A percentile compares a stretch with the other conserved stretches of the same genome.
These are phyloP conservation scores for Limnephilus lunatus DNA, from an alignment of 2,888 invertebrate genomes.

Conservation along the genomic window DNA sequence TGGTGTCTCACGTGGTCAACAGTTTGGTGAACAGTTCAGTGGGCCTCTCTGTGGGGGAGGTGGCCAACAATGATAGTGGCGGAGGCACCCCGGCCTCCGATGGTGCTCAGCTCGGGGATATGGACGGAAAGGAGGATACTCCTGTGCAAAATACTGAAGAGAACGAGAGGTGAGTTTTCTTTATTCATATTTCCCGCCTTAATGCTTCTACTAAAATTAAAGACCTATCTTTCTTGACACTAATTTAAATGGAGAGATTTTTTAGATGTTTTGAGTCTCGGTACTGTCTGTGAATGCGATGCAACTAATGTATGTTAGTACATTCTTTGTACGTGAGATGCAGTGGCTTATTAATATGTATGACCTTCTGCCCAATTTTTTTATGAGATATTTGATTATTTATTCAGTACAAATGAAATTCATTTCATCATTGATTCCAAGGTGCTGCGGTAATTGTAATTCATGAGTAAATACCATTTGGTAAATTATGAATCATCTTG, in stretches of 20 bases:
- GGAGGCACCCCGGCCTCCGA: slow-evolving; percentile 73
- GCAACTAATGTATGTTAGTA: slow-evolving; percentile 7
- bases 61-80: slow-evolving; percentile 70
- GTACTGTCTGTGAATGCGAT: background rate
- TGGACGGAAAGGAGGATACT: slow-evolving; percentile 75
- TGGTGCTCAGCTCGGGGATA: slow-evolving; percentile 72
- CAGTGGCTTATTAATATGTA: slow-evolving; percentile 22
- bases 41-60: slow-evolving; percentile 68
- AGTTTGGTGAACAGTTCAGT: slow-evolving; percentile 75
- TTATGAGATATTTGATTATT: slow-evolving; percentile 34
- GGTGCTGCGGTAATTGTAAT: slow-evolving; percentile 22
- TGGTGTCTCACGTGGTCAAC: slow-evolving; percentile 75
- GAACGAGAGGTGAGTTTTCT: slow-evolving; percentile 74
- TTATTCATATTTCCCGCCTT: background rate
- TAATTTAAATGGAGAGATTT: background rate
- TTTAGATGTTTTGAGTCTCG: slow-evolving; percentile 11
- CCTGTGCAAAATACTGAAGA: slow-evolving; percentile 73
- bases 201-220: background rate
- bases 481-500: slow-evolving; percentile 9
- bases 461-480: slow-evolving; percentile 26
- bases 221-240: background rate
- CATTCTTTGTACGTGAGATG: background rate
- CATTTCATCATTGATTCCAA: slow-evolving; percentile 36
- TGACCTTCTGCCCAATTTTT: slow-evolving; percentile 39
- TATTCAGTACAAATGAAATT: slow-evolving; percentile 22